phyloP scores from a whole-genome alignment of 2,888 invertebrate genomes.

The Idaea biselata region DNA sequence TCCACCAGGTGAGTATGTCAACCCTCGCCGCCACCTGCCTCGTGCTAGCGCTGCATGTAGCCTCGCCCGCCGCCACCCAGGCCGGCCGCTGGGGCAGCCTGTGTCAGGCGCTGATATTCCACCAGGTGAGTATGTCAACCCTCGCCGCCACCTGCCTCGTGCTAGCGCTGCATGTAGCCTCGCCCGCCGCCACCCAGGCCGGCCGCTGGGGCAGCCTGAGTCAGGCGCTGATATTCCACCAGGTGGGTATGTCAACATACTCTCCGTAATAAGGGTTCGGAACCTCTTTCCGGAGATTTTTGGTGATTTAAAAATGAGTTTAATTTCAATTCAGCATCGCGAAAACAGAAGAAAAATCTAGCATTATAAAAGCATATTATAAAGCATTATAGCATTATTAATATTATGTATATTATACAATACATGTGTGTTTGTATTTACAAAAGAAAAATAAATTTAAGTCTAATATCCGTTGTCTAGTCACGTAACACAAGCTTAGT shows the following conservation, averaged over 20 bases:
- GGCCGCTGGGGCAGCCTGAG: conserved; percentile 98
- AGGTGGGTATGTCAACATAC: conserved; percentile 79
- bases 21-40: conserved; percentile 91
- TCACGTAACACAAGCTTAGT: too few species aligned
- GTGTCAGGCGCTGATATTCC: conserved; percentile 98
- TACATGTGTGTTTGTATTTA: too few species aligned
- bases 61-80: conserved; percentile 91
- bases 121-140: conserved; percentile 87
- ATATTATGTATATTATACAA: too few species aligned
- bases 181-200: conserved; percentile 90
- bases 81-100: conserved; percentile 96
- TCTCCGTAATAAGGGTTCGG: too few species aligned
- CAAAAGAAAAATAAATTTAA: too few species aligned
- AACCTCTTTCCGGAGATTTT: too few species aligned
- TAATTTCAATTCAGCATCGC: too few species aligned
- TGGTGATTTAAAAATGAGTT: too few species aligned
- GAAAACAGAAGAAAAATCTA: too few species aligned
- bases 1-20: conserved; percentile 89
- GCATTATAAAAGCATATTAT: too few species aligned
- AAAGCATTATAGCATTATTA: too few species aligned
- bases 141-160: conserved; percentile 89
- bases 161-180: conserved; percentile 92
- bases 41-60: conserved; percentile 92
- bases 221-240: conserved; percentile 99
- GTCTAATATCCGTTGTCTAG: too few species aligned